A percentile compares a stretch with the other conserved stretches of the same genome.
Conservation (phyloP, 2,888 invertebrate species). For the Automeris io region DNA sequence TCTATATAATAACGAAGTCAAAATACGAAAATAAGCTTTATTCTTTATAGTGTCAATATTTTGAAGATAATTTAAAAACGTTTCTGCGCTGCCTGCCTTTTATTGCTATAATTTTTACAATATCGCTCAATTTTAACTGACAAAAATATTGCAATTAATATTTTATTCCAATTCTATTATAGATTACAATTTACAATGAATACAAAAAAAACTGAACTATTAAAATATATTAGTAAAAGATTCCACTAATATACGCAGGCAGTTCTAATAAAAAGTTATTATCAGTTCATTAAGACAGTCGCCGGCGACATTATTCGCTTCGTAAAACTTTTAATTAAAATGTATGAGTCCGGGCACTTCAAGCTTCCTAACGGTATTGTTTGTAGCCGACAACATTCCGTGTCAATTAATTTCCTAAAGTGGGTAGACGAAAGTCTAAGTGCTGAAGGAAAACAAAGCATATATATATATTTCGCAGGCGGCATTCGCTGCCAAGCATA, state of each 20-base stretch:
- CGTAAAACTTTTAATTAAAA: slow-evolving; percentile 69
- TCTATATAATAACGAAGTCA: too few relatives aligned
- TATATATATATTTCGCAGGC: slow-evolving; percentile 47
- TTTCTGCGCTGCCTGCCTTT: too few relatives aligned
- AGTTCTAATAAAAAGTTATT: slow-evolving; percentile 38
- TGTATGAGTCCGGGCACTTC: slow-evolving; percentile 50
- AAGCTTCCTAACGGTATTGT: slow-evolving; percentile 53
- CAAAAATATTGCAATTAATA: too few relatives aligned
- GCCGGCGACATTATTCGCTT: slow-evolving; percentile 44
- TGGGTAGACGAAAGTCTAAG: slow-evolving; percentile 50
- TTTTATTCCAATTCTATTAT: too few relatives aligned
- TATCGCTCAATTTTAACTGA: too few relatives aligned
- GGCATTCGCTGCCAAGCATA: slow-evolving; percentile 48
- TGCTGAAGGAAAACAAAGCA: slow-evolving; percentile 57
- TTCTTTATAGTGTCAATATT: too few relatives aligned
- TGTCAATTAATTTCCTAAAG: slow-evolving; percentile 69
- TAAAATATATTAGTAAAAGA: too few relatives aligned
- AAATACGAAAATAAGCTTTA: too few relatives aligned
- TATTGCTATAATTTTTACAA: too few relatives aligned
- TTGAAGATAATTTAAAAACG: too few relatives aligned
- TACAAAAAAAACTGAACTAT: too few relatives aligned
- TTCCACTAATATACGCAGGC: background rate
- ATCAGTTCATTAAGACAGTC: slow-evolving; percentile 40
- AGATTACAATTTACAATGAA: too few relatives aligned
- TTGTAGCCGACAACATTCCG: slow-evolving; percentile 50